Evolutionary conservation across 2,888 invertebrate species (phyloP).

Genomic region (Matsumyia berberina): DNA sequence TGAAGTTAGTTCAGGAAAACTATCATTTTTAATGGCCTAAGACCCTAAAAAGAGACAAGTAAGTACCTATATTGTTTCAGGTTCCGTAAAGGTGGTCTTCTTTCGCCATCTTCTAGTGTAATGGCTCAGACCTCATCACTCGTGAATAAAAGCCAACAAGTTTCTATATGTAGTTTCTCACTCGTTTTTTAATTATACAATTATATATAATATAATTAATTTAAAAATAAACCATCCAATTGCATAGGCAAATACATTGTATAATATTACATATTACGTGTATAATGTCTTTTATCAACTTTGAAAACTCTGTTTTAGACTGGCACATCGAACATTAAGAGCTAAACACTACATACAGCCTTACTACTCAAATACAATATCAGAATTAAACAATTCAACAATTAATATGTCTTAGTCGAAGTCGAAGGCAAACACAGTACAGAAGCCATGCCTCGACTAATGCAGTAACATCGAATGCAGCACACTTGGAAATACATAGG

Average conservation of each 20-base stretch:
- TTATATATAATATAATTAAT: conserved; percentile 75
- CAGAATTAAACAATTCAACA: conserved; percentile 73
- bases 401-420: conserved; percentile 54
- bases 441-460: conserved; percentile 60
- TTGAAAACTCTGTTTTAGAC: conserved; percentile 66
- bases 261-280: conserved; percentile 63
- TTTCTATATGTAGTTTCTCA: conserved; percentile 61
- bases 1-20: too few species aligned
- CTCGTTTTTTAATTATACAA: conserved; percentile 66
- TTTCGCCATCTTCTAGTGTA: too few species aligned
- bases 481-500: conserved; percentile 53
- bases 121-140: too few species aligned
- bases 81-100: too few species aligned
- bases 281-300: conserved; percentile 66
- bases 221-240: conserved; percentile 68
- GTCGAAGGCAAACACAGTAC: conserved; percentile 36
- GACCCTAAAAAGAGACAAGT: too few species aligned
- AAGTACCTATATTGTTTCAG: too few species aligned
- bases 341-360: conserved; percentile 73
- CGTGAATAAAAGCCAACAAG: background rate
- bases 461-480: conserved; percentile 67
- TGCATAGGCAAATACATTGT: conserved; percentile 72
- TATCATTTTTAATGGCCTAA: too few species aligned
- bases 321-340: conserved; percentile 74
- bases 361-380: conserved; percentile 71